These are phyloP conservation scores for Hirundo rustica DNA, from an alignment of 2,797 vertebrate genomes.

Conservation along the genomic window DNA sequence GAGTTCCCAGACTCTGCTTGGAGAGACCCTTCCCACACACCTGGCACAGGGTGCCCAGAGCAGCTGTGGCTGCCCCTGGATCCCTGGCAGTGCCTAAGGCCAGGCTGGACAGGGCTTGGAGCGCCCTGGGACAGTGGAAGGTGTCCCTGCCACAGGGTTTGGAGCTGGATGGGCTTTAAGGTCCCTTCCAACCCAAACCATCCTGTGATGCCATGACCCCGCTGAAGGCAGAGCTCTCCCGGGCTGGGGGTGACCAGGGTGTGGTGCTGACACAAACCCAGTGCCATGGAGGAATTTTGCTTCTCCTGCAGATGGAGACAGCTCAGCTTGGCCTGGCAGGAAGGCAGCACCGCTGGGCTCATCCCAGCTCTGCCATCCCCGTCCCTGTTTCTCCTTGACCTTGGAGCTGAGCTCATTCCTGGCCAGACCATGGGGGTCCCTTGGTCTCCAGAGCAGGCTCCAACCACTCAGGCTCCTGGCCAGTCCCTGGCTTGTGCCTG, in stretches of 20 bases:
- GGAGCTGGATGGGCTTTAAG: background rate
- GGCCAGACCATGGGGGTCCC: fast-evolving
- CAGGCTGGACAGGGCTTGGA: background rate
- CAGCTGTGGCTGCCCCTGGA: background rate
- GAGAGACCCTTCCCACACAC: background rate
- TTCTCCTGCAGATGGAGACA: fast-evolving
- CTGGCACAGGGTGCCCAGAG: background rate
- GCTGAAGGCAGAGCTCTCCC: background rate
- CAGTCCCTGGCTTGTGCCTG: fast-evolving
- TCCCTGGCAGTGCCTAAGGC: background rate
- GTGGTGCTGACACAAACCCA: background rate
- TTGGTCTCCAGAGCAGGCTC: background rate
- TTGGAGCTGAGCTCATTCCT: background rate
- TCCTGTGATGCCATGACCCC: background rate
- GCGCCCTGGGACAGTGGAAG: background rate
- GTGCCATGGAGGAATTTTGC: background rate
- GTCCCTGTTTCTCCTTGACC: background rate
- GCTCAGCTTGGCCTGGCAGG: background rate
- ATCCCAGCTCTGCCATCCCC: background rate
- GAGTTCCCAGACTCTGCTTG: background rate
- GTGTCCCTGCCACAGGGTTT: background rate
- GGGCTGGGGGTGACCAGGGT: background rate
- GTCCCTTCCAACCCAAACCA: background rate
- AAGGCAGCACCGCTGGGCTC: background rate
- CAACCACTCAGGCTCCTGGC: fast-evolving